Conservation (phyloP, 2,113 vertebrate genomes). For the Petrocephalus microphthalmus region DNA sequence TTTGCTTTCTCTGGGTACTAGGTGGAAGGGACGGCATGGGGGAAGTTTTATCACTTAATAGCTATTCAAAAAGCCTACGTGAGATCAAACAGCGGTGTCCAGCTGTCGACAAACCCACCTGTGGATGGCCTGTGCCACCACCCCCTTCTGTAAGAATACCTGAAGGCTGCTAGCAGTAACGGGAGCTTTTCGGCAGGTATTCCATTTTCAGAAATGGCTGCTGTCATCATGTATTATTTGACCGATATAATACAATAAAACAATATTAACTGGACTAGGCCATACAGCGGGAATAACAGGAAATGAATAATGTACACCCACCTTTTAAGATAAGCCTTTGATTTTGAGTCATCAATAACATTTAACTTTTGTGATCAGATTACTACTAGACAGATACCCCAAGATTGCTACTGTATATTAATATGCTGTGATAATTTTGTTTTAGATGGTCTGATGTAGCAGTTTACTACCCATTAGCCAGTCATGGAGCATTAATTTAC, state of each 20-base stretch:
- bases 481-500: not conserved
- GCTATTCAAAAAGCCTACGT: not conserved
- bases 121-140: no score
- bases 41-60: not conserved
- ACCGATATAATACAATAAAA: not conserved
- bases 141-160: no score
- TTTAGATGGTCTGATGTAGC: not conserved
- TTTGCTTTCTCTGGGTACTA: not conserved
- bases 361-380: not conserved
- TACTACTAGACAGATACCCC: not conserved
- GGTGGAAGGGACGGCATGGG: not conserved
- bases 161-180: not conserved
- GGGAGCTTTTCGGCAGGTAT: not conserved
- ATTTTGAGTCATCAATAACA: constrained; percentile 6
- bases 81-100: not conserved
- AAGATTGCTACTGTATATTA: not conserved
- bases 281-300: not conserved
- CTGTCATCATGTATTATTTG: not conserved
- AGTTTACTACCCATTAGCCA: not conserved
- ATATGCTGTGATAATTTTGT: not conserved
- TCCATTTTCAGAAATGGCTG: not conserved
- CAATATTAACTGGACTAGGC: not conserved
- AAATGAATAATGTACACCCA: not conserved
- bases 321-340: not conserved
- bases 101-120: not conserved